A percentile compares a stretch with the other conserved stretches of the same genome.
Conservation (phyloP, 2,113 vertebrate genomes). For the Cervus canadensis region DNA sequence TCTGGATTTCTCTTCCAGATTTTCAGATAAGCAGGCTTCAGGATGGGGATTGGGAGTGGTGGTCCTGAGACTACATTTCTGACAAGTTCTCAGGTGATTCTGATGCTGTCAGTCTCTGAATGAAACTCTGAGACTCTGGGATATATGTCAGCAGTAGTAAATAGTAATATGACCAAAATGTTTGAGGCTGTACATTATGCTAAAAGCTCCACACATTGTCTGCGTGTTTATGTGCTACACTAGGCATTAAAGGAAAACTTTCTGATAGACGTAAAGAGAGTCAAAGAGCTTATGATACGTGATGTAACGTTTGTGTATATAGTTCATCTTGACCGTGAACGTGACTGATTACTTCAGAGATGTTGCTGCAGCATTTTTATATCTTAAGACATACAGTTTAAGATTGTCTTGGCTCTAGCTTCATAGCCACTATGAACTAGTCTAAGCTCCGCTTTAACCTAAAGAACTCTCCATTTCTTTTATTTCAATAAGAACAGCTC, state of each 20-base stretch:
- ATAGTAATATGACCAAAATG: neutral
- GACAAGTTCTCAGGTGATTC: neutral
- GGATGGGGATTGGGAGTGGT: neutral
- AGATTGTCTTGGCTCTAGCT: neutral
- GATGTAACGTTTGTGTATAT: neutral
- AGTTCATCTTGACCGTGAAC: neutral
- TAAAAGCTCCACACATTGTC: neutral
- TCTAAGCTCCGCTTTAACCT: constrained; percentile 15
- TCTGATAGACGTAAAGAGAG: neutral
- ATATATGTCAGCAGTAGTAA: neutral
- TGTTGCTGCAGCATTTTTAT: neutral
- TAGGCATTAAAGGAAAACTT: neutral
- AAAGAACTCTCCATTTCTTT: constrained; percentile 25
- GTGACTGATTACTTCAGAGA: neutral
- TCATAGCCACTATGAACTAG: neutral
- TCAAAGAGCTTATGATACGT: neutral
- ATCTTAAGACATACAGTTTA: neutral
- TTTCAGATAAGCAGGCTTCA: neutral
- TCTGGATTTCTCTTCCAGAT: neutral
- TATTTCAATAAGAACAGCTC: neutral
- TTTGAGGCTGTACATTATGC: neutral
- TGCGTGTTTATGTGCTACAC: neutral
- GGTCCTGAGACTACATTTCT: neutral
- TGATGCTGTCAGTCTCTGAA: neutral
- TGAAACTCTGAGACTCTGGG: neutral